A percentile compares a stretch with the other conserved stretches of the same genome.
phyloP scores from a whole-genome alignment of 2,888 invertebrate genomes.

The Patella caerulea region DNA sequence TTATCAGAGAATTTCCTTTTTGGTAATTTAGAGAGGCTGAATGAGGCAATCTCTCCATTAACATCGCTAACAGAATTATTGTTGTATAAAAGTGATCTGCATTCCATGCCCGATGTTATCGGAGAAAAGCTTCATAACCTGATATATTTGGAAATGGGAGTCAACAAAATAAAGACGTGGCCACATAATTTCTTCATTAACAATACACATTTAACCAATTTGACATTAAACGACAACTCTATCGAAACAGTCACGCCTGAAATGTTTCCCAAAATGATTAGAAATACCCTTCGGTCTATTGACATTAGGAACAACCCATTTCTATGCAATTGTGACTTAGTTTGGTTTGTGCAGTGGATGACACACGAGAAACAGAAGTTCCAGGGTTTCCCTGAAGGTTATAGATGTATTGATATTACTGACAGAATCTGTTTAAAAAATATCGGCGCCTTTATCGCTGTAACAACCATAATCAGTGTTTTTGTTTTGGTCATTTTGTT shows the following conservation, averaged over 20 bases:
- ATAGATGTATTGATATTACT: neutral
- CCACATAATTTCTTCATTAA: neutral
- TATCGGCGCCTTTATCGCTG: neutral
- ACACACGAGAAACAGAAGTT: constrained; percentile 6
- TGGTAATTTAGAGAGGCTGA: neutral
- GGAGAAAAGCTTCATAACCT: neutral
- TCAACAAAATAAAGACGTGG: neutral
- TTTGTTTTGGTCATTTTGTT: neutral
- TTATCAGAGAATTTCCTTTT: neutral
- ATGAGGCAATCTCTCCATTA: neutral
- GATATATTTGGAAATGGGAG: neutral
- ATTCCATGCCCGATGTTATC: neutral
- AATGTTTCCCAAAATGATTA: neutral
- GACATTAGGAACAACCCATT: constrained; percentile 76
- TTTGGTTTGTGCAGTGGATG: constrained; percentile 40
- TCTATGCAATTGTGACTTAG: constrained; percentile 76
- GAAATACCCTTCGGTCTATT: constrained; percentile 66
- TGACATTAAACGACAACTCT: neutral
- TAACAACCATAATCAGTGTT: neutral
- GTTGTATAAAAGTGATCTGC: neutral
- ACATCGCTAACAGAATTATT: neutral
- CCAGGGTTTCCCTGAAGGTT: neutral
- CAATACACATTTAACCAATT: neutral
- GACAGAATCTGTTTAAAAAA: neutral
- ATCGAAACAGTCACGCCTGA: neutral